Conservation (phyloP, 2,113 vertebrate genomes). For the Cettia cetti region DNA sequence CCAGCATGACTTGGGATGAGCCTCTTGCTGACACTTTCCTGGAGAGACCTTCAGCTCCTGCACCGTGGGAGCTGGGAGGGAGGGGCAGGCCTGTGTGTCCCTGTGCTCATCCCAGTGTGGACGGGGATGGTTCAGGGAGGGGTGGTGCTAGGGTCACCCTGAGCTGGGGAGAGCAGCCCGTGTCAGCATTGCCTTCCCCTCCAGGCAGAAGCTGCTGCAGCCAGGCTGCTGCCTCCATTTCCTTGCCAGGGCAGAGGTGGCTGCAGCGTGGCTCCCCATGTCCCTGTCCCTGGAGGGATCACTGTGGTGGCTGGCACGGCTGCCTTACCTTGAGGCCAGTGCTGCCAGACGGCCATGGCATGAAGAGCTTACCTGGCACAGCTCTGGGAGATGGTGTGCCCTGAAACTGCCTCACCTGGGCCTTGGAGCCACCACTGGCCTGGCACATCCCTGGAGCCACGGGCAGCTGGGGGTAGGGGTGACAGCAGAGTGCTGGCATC, state of each 20-base stretch:
- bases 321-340: background rate
- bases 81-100: background rate
- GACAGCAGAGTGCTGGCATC: background rate
- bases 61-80: accelerated
- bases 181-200: background rate
- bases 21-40: background rate
- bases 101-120: accelerated
- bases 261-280: background rate
- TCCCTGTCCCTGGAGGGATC: accelerated
- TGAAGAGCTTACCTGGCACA: background rate
- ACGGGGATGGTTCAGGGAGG: accelerated
- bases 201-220: background rate
- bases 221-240: background rate
- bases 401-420: background rate
- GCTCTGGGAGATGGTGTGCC: background rate
- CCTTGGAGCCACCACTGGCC: background rate
- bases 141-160: accelerated
- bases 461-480: background rate
- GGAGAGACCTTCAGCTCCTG: background rate
- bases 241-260: background rate
- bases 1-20: background rate
- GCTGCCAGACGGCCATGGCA: background rate
- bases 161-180: background rate
- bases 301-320: accelerated
- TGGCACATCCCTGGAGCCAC: accelerated